A percentile compares a stretch with the other conserved stretches of the same genome.
These are phyloP conservation scores for Simalia tracyae DNA, from an alignment of 2,797 vertebrate genomes.

Conservation along the genomic window DNA sequence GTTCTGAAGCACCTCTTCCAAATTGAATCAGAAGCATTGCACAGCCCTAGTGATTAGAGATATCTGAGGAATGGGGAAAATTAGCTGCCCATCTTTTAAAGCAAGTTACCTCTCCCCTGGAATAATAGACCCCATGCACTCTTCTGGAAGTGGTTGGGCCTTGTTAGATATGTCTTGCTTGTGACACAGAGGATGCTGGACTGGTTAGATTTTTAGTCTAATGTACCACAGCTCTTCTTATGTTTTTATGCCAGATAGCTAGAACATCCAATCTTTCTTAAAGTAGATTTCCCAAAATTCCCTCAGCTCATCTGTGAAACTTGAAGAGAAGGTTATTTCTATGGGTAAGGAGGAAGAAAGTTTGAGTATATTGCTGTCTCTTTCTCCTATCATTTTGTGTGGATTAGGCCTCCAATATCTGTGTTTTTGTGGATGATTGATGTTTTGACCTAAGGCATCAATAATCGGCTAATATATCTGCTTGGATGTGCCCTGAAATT, in stretches of 20 bases:
- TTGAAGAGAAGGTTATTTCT: background rate
- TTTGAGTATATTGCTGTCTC: background rate
- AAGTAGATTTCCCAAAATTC: background rate
- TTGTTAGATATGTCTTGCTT: background rate
- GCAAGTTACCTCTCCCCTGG: background rate
- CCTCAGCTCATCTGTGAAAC: background rate
- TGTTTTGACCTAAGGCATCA: background rate
- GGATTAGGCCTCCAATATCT: background rate
- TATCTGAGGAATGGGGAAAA: background rate
- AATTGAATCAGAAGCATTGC: background rate
- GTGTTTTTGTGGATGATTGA: background rate
- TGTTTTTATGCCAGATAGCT: background rate
- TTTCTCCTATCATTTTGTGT: background rate
- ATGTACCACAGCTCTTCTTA: background rate
- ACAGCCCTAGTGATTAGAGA: background rate
- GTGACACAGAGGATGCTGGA: background rate
- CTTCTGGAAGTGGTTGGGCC: background rate
- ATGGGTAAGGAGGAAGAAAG: background rate
- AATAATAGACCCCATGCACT: background rate
- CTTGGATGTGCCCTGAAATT: background rate
- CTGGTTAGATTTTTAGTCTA: background rate
- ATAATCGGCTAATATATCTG: background rate
- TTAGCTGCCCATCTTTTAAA: background rate
- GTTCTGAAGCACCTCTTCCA: background rate
- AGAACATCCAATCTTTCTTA: background rate